Evolutionary conservation across 2,113 vertebrate genomes (phyloP), one percentile per base, ranked within the genome.

Genomic region (Hirundichthys speculiger): DNA sequence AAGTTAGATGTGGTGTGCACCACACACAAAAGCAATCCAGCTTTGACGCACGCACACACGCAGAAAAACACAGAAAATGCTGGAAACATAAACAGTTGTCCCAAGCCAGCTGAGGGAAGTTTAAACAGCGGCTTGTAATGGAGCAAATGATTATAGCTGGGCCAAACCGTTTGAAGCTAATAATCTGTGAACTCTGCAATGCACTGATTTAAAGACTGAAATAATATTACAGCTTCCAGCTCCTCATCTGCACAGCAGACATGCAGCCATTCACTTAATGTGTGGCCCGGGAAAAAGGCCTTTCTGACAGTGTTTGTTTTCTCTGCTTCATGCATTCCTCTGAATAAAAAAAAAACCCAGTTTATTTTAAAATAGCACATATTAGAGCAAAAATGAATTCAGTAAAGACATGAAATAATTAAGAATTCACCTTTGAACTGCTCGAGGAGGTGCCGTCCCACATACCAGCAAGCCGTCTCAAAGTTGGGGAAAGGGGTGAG

Each of bases 391-490:
- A 64, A 5, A 4, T 2, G 0, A 10, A 7, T 59, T 20, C 15
- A 43, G 2, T 14, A 39, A 73, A 52, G 41, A 58, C 38, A 52
- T n/a, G 13, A 15, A 22, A 34, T 24, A 22, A 73, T 67, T 20
- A 3, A 39, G 24, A 45, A 12, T 69, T 82, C 92, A 99, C 98
- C 95, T 97, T 96, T 99, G 92, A 99, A 98, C 0, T 93, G 91
- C 86, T 99, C 98, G 8, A 99, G 93, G 15, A 96, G 92, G 74
- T 98, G 94, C 69, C 93, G 95, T 55, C 96, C 98, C 88, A 94
- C 96, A 21, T 99, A 99, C 97, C 98, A 99, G 88, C 98, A 99
- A 0, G 96, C 96, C 0, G 97, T 98, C 91, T 99, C 96, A 0
- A 93, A 99, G 92, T 98, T 99, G 52, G 94, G 91, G 82, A 98